phyloP scores from a whole-genome alignment of 2,888 invertebrate genomes.

The Cephus nigrinus region DNA sequence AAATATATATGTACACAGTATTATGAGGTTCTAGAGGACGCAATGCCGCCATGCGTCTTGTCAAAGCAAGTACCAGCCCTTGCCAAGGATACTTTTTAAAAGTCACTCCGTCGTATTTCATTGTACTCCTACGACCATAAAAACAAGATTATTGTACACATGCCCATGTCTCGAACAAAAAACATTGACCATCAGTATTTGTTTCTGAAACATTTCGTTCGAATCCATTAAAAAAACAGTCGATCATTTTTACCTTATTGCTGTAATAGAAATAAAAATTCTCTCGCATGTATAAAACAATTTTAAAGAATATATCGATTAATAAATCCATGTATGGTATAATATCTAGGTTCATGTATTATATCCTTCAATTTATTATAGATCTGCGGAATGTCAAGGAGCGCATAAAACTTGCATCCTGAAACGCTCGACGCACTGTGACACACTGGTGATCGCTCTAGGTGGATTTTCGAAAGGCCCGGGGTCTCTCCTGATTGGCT shows the following conservation, averaged over 20 bases:
- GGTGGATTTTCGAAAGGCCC: neutral
- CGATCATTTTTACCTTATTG: conserved; percentile 34
- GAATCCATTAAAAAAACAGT: neutral
- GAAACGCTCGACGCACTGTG: neutral
- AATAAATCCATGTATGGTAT: conserved; percentile 49
- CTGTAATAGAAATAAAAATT: conserved; percentile 42
- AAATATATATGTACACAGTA: neutral
- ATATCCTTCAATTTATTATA: neutral
- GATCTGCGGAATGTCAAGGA: neutral
- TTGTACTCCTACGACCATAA: neutral
- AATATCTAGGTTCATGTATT: neutral
- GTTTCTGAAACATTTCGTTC: neutral
- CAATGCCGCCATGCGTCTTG: neutral
- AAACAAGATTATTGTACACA: neutral
- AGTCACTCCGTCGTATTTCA: neutral
- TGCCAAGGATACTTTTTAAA: neutral
- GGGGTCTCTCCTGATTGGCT: conserved; percentile 23
- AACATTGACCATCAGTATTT: neutral
- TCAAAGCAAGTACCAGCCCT: neutral
- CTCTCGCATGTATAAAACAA: conserved; percentile 43
- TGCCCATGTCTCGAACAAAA: neutral
- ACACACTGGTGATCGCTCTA: neutral
- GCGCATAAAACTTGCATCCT: neutral
- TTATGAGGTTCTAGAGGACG: neutral
- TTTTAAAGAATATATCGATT: conserved; percentile 48